Conservation (phyloP, 1,140 invertebrate species). For the Philotrypesis tridentata region DNA sequence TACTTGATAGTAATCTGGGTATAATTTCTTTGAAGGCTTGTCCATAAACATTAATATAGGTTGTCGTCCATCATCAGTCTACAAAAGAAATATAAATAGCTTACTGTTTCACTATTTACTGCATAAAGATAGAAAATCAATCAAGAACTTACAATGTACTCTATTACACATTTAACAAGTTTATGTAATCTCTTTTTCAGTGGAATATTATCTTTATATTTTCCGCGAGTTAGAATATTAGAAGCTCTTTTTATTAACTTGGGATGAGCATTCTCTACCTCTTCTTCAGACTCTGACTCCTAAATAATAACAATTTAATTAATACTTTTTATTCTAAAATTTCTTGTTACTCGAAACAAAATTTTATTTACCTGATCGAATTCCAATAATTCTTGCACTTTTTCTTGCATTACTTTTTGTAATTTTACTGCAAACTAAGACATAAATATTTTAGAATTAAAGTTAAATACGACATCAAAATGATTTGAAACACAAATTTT, state of each 20-base stretch:
- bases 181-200: constrained; percentile 84
- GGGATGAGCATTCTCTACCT: constrained; percentile 69
- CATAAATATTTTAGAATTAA: constrained; percentile 49
- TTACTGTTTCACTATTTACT: constrained; percentile 28
- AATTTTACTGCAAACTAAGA: constrained; percentile 84
- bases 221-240: constrained; percentile 74
- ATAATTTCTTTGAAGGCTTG: constrained; percentile 95
- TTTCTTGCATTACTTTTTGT: constrained; percentile 88
- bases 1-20: constrained; percentile 96
- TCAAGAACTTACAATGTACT: constrained; percentile 79
- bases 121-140: constrained; percentile 49
- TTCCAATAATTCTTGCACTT: constrained; percentile 88
- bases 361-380: constrained; percentile 79
- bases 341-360: background rate
- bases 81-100: constrained; percentile 37
- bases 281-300: constrained; percentile 76
- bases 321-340: background rate
- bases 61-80: constrained; percentile 87
- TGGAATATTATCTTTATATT: constrained; percentile 78
- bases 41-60: constrained; percentile 96
- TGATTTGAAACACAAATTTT: constrained; percentile 26
- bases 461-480: constrained; percentile 27
- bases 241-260: constrained; percentile 73
- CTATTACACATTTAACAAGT: constrained; percentile 84
- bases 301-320: constrained; percentile 55